phyloP scores from a whole-genome alignment of 2,797 vertebrate genomes.

The Lagocephalus sceleratus region DNA sequence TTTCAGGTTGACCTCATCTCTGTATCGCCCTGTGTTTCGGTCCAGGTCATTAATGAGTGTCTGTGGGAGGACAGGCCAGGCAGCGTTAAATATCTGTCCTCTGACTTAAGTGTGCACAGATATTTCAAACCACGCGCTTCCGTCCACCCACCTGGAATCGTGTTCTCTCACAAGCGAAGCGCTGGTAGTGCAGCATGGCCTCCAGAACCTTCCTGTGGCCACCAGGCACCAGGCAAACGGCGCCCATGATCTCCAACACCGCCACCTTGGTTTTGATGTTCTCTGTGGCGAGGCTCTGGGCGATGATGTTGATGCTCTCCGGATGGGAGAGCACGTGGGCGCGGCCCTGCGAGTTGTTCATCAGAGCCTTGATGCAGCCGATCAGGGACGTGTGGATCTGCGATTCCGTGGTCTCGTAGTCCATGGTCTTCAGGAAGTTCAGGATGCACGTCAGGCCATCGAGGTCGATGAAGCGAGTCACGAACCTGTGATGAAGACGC shows the following conservation, averaged over 20 bases:
- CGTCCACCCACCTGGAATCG: constrained; percentile 87
- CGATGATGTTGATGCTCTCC: constrained; percentile 97
- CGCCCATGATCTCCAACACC: constrained; percentile 98
- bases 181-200: constrained; percentile 98
- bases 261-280: constrained; percentile 99
- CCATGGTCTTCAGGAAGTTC: constrained; percentile 98
- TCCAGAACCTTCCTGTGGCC: constrained; percentile 97
- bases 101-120: background rate
- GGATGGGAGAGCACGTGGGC: constrained; percentile 94
- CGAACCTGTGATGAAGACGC: constrained; percentile 80
- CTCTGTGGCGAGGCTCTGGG: constrained; percentile 97
- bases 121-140: background rate
- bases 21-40: constrained; percentile 92
- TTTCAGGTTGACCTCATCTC: constrained; percentile 97
- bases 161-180: constrained; percentile 91
- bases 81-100: background rate
- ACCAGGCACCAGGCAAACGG: constrained; percentile 96
- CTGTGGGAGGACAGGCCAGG: constrained; percentile 64
- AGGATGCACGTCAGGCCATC: constrained; percentile 95
- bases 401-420: constrained; percentile 97
- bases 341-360: constrained; percentile 98
- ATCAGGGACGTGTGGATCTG: constrained; percentile 99
- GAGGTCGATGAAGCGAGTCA: constrained; percentile 96
- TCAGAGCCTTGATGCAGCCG: constrained; percentile 97
- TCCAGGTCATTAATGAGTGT: constrained; percentile 95